phyloP scores from a whole-genome alignment of 2,888 invertebrate genomes.

The Callyntrura guangdongensis region DNA sequence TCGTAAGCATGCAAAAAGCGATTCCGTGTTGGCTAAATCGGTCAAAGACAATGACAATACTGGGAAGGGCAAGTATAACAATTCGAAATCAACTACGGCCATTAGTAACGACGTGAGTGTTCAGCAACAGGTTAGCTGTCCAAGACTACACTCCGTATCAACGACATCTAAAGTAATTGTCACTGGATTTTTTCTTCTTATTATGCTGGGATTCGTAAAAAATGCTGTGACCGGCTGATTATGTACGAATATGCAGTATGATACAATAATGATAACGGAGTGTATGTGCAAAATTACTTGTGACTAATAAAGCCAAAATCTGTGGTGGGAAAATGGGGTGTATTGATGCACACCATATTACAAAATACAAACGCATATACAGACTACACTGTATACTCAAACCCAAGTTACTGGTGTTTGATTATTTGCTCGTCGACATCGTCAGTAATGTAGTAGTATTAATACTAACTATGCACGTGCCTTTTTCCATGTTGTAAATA shows the following conservation, averaged over 20 bases:
- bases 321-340: too few relatives aligned
- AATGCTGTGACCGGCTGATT: neutral
- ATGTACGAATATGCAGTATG: neutral
- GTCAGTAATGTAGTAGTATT: too few relatives aligned
- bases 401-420: too few relatives aligned
- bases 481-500: too few relatives aligned
- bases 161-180: constrained; percentile 5
- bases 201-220: constrained; percentile 40
- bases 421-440: too few relatives aligned
- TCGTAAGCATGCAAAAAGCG: neutral
- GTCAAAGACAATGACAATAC: neutral
- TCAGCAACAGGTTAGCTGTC: neutral
- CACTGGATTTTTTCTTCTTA: constrained; percentile 34
- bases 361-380: too few relatives aligned
- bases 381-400: too few relatives aligned
- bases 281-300: too few relatives aligned
- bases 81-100: constrained; percentile 10
- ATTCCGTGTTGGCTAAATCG: neutral
- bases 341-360: too few relatives aligned
- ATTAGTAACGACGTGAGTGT: neutral
- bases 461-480: too few relatives aligned
- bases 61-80: neutral
- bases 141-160: neutral
- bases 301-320: too few relatives aligned
- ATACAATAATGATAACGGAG: neutral